Evolutionary conservation across 2,888 invertebrate species (phyloP), one percentile per base, ranked within the genome.

Genomic region (Mesochorus sp.): DNA sequence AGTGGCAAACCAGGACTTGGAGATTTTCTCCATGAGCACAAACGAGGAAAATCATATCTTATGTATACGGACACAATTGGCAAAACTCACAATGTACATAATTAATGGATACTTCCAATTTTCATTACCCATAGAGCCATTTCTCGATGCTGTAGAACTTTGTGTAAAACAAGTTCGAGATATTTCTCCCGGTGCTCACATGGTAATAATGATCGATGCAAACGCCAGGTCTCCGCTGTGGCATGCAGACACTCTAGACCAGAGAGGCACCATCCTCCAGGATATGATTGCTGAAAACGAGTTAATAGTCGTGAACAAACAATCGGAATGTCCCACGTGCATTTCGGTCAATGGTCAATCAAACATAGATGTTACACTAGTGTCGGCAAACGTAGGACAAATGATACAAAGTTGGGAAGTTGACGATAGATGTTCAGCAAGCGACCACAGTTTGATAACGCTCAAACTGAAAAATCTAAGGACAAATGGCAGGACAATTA

Each of bases 291-390:
- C 26, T 0, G 42, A 49, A 0, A 17, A 59, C 5, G 34, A 61
- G 0, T 8, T 80, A 5, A 1, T 26, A 0, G n/a, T 79, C 0
- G 1, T 61, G 0, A 79, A 79, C 0, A 14, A 24, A 12, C 12
- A 24, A 0, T 14, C n/a, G 0, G 28, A 64, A 6, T 6, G 47
- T 1, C 4, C 39, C 0, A 67, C 74, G 0, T 74, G 21, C 14
- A 12, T 8, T 1, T 28, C 21, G 0, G 5, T 24, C n/a, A n/a
- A 21, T 0, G 75, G 80, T 0, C 10, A 39, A 1, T 64, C 72
- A 0, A 73, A 78, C n/a, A 80, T 80, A 0, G 78, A 79, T 2
- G 21, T 80, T 0, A 80, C 71, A 0, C 0, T 78, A 1, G 47
- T 37, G 1, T 61, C 47, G 1, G 14, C 8, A 2, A 31, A 17